Base-by-base conservation (phyloP, 2,797 vertebrate species). In the Darevskia mixta region DNA sequence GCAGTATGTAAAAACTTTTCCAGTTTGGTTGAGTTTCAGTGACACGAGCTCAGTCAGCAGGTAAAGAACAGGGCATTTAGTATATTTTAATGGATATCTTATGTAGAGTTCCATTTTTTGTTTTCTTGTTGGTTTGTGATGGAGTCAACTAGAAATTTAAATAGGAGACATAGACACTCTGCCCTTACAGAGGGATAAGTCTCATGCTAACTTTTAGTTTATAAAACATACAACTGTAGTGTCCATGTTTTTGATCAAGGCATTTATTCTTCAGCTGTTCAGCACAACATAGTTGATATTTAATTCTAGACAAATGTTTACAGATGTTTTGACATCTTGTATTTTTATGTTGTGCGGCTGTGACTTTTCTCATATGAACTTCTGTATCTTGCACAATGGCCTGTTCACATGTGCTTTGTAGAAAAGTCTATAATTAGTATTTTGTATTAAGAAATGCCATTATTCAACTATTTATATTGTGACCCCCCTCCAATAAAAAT, bases 401-500 rank as follows among this genome's bases (percentile, higher is more conserved):
- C 27, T 79, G 88, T 88, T 75, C 83, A 85, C 86, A 86, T 13
- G 84, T 82, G 69, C n/a, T 1, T 0, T 83, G 84, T 85, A 83
- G 75, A 91, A 90, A 84, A 45, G 86, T 13, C 25, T 41, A 35
- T 79, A 89, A 92, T 85, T 73, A 49, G 29, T 73, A 79, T 38
- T 88, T 92, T 71, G 5, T 35, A 64, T 92, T 79, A 85, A 78
- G 89, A 88, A 92, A 92, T 90, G 81, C 79, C 67, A 87, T 91
- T 81, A 93, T 87, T 86, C 85, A 91, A 94, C 85, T 93, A 91
- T 85, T 67, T 92, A 85, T 66, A 73, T 93, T 72, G 75, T 55
- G 27, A 76, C 11, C 6, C 32, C 15, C 27, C 27, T 7, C n/a
- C 89, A 88, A 85, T 92, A 94, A 55, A 94, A 94, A 73, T 73